Evolutionary conservation across 1,140 invertebrate species (phyloP).

Genomic region (Littorina saxatilis): DNA sequence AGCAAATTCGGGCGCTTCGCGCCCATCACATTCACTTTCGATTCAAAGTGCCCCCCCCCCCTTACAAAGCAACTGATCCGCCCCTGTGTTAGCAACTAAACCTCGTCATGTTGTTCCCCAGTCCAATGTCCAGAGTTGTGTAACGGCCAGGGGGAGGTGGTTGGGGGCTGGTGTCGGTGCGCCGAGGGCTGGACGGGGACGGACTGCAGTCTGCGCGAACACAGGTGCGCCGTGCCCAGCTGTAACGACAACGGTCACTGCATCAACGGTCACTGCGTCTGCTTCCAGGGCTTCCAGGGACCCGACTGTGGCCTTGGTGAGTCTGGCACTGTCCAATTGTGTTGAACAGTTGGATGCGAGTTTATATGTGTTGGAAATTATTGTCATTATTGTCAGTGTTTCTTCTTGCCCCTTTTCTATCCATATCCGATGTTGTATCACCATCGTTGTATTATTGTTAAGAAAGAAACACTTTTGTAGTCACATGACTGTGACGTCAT

Average conservation of each 20-base stretch:
- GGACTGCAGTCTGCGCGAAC: slow-evolving; percentile 70
- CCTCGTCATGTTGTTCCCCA: too few relatives aligned
- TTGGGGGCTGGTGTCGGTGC: slow-evolving; percentile 71
- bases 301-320: slow-evolving; percentile 72
- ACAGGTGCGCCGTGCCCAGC: slow-evolving; percentile 71
- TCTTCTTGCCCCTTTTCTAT: too few relatives aligned
- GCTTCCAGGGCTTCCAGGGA: slow-evolving; percentile 71
- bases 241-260: slow-evolving; percentile 74
- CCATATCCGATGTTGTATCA: too few relatives aligned
- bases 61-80: too few relatives aligned
- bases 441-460: too few relatives aligned
- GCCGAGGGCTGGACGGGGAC: slow-evolving; percentile 73
- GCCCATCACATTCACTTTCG: too few relatives aligned
- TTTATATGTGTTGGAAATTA: neutral
- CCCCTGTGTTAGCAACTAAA: too few relatives aligned
- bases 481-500: too few relatives aligned
- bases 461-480: too few relatives aligned
- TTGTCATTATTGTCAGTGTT: neutral
- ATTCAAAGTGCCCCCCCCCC: too few relatives aligned
- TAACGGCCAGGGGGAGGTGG: slow-evolving; percentile 72
- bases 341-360: neutral
- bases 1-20: too few relatives aligned
- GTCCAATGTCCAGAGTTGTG: slow-evolving; percentile 84
- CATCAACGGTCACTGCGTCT: slow-evolving; percentile 73
- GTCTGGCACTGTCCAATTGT: neutral